Evolutionary conservation across 2,888 invertebrate genomes (phyloP), one percentile per base, ranked within the genome.

Genomic region (Drosophila meridionalis): DNA sequence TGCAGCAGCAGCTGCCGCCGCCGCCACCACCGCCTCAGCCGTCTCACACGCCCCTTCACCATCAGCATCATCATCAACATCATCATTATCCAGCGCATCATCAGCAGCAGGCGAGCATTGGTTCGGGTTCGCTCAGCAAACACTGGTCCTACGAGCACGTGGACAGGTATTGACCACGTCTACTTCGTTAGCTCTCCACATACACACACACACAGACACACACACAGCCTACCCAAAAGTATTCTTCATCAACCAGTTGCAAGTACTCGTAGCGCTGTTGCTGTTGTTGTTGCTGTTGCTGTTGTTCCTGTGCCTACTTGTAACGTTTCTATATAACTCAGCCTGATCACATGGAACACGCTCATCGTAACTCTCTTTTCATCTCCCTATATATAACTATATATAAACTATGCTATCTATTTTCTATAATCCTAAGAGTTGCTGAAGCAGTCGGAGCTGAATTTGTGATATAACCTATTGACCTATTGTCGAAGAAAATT

Each of bases 91-190:
- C 83, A 65, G 80, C 78, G 63, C 84, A 78, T 77, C 85, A 85
- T 79, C 80, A 85, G 60, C 76, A 88, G 79, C 83, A 85, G 86
- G 96, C 90, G 94, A 78, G 96, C 94, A 96, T 96, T 94, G 91
- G 91, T 69, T 90, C 92, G 74, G 91, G 89, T 69, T 89, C 92
- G 62, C 81, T 91, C 66, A 91, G 91, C 89, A 92, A 91, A 73
- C 92, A 91, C 76, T 91, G 91, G 91, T 92, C 93, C 77, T 90
- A 90, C 87, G 92, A 93, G 76, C 91, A 91, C 76, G 85, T 92
- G 82, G 91, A 91, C 91, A 93, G 93, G 93, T 93, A 93, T 80
- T 84, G 87, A 55, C 78, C 89, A 82, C 78, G 87, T 66, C 78
- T 66, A 67, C 43, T 48, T 28, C 4, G 38, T 12, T 68, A 73